A percentile compares a stretch with the other conserved stretches of the same genome.
Conservation (phyloP, 2,797 vertebrate genomes). For the Hafferia zeledoni region DNA sequence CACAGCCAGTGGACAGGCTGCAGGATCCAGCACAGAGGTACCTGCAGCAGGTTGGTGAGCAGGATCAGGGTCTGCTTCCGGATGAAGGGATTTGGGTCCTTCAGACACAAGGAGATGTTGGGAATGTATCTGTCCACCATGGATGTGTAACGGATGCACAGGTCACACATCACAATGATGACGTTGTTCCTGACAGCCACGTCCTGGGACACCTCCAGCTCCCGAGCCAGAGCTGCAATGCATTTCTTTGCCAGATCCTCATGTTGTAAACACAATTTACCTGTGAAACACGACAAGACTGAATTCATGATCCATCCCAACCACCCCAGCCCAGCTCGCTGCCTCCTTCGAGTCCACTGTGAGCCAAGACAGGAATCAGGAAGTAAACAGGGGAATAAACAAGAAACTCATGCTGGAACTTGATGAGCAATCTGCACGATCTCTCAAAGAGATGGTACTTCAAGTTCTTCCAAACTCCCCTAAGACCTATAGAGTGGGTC, state of each 20-base stretch:
- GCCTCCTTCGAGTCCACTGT: neutral
- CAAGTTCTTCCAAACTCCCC: conserved; percentile 48
- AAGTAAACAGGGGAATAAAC: conserved; percentile 22
- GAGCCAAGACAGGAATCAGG: neutral
- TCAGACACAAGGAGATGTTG: conserved; percentile 87
- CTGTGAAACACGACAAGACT: conserved; percentile 63
- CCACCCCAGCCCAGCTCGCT: neutral
- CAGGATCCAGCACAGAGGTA: conserved; percentile 16
- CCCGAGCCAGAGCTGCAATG: conserved; percentile 88
- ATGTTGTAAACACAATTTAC: conserved; percentile 92
- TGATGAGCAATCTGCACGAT: conserved; percentile 29
- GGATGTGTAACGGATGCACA: conserved; percentile 92
- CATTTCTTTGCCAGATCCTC: conserved; percentile 88
- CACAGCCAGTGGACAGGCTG: neutral
- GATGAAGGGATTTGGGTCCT: conserved; percentile 83
- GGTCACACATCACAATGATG: conserved; percentile 89
- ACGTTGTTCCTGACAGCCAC: conserved; percentile 89
- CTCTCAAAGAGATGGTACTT: conserved; percentile 4
- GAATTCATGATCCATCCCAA: neutral
- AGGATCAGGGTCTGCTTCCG: conserved; percentile 90
- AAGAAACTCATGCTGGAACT: neutral
- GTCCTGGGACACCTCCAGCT: conserved; percentile 86
- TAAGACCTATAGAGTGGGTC: conserved; percentile 30
- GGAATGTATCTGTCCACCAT: conserved; percentile 89
- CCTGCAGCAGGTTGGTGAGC: conserved; percentile 95